These are phyloP conservation scores for Vipera ursinii DNA, from an alignment of 2,797 vertebrate genomes.

Conservation along the genomic window DNA sequence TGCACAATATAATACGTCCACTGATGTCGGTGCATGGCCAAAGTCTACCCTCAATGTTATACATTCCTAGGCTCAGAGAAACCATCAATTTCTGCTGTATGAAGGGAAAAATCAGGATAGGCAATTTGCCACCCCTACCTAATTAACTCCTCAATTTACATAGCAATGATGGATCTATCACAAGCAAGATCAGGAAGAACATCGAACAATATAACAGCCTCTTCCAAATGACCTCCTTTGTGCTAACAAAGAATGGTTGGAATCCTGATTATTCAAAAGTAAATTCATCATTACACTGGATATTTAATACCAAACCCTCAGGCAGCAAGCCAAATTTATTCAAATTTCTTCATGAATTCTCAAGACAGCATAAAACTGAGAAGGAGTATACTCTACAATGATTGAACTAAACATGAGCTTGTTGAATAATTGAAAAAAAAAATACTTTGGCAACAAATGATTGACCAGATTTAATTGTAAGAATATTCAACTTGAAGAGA, in stretches of 20 bases:
- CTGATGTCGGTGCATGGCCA: not conserved
- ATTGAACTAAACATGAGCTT: not conserved
- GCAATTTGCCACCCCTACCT: not conserved
- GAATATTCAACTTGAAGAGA: not conserved
- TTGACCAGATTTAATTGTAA: not conserved
- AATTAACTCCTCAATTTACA: not conserved
- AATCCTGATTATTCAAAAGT: not conserved
- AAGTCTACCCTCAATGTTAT: not conserved
- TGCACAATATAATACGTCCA: not conserved
- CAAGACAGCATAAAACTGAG: not conserved
- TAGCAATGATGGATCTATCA: not conserved
- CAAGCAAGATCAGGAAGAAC: not conserved
- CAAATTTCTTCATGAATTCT: not conserved
- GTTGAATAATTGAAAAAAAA: not conserved
- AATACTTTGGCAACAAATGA: not conserved
- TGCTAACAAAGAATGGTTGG: not conserved
- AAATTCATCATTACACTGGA: not conserved
- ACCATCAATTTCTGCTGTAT: not conserved
- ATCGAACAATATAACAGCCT: not conserved
- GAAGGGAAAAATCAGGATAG: not conserved
- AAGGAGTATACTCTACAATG: not conserved
- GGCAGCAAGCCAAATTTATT: not conserved
- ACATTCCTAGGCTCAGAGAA: not conserved
- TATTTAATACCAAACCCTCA: not conserved
- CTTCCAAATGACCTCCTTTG: not conserved